Evolutionary conservation across 2,888 invertebrate genomes (phyloP).

Genomic region (Ischnura elegans): DNA sequence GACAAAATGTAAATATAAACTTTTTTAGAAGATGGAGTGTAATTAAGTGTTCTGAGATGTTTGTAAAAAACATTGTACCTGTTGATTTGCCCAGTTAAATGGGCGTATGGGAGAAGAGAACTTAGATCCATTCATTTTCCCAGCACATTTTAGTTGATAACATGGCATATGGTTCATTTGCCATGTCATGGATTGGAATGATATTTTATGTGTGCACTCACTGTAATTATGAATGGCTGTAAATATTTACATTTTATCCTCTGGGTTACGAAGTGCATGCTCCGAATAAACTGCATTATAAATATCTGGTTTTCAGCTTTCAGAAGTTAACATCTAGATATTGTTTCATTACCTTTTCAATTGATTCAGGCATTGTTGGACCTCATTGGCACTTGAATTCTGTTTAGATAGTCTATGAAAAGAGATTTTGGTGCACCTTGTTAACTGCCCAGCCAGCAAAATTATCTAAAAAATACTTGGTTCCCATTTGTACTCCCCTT

Average conservation of each 20-base stretch:
- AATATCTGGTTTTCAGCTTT: background rate
- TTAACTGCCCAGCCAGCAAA: too few species aligned
- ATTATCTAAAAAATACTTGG: too few species aligned
- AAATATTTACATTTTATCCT: background rate
- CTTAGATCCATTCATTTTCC: background rate
- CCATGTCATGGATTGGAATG: background rate
- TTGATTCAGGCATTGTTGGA: background rate
- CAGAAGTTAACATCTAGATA: background rate
- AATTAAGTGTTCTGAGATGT: conserved; percentile 16
- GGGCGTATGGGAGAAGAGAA: conserved; percentile 39
- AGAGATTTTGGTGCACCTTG: background rate
- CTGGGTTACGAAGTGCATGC: background rate
- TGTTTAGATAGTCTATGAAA: background rate
- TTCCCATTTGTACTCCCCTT: too few species aligned
- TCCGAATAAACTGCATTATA: background rate
- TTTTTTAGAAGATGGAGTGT: conserved; percentile 37
- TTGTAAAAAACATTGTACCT: conserved; percentile 50
- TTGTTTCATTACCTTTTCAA: background rate
- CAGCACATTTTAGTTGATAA: background rate
- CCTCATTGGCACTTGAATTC: background rate
- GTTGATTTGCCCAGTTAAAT: conserved; percentile 51
- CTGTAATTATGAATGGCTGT: background rate
- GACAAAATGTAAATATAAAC: background rate
- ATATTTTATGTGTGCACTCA: background rate
- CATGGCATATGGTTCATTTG: background rate